Percentiles rank a stretch among this genome's conserved stretches.
These are phyloP conservation scores for Andrena bicolor DNA, from an alignment of 2,888 invertebrate genomes.

Conservation along the genomic window DNA sequence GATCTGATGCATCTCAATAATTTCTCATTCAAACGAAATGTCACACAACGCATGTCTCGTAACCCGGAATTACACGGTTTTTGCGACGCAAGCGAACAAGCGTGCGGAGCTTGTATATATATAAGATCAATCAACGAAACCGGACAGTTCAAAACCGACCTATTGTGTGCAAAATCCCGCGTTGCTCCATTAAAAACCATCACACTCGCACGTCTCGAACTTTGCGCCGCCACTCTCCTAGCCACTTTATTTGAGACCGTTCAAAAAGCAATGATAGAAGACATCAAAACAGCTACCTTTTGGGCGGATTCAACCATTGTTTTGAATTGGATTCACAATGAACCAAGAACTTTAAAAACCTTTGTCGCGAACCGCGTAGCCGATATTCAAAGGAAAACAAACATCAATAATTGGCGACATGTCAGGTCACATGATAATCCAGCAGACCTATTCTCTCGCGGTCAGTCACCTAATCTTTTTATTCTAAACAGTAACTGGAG, in stretches of 20 bases:
- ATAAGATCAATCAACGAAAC: neutral
- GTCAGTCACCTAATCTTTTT: neutral
- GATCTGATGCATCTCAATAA: neutral
- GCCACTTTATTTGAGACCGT: neutral
- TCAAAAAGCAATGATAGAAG: neutral
- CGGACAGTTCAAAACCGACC: neutral
- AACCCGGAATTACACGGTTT: constrained; percentile 5
- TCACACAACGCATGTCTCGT: neutral
- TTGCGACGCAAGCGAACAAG: constrained; percentile 8
- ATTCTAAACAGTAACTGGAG: rapidly evolving
- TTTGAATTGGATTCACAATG: neutral
- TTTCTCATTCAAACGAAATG: constrained; percentile 1
- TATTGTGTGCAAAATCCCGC: constrained; percentile 13
- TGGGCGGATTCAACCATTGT: constrained; percentile 18
- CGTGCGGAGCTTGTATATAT: neutral
- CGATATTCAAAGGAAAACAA: neutral
- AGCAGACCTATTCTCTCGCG: neutral
- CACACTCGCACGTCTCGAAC: neutral
- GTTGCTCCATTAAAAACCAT: constrained; percentile 7
- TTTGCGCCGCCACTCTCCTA: neutral
- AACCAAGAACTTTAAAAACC: neutral
- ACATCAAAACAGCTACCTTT: neutral
- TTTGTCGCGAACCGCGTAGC: constrained; percentile 19
- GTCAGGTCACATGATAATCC: neutral
- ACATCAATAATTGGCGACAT: neutral